Evolutionary conservation across 2,113 vertebrate genomes (phyloP).

Genomic region (Xenopus laevis): DNA sequence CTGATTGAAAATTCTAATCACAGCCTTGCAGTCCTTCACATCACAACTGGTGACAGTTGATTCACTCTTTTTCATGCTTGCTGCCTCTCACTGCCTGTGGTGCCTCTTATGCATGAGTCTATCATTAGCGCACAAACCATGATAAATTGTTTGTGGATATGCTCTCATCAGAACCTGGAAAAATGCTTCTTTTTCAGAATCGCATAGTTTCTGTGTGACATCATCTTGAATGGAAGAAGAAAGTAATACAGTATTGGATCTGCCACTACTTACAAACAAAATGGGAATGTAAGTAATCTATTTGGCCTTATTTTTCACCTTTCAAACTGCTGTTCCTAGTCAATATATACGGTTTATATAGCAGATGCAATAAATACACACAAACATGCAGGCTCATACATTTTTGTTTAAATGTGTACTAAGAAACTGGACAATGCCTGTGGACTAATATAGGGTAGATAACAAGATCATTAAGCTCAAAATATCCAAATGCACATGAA

Average conservation of each 20-base stretch:
- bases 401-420: no score
- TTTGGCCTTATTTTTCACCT: slow-evolving; percentile 9
- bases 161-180: slow-evolving; percentile 59
- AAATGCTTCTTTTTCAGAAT: slow-evolving; percentile 57
- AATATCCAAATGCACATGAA: no score
- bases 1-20: slow-evolving; percentile 75
- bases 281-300: slow-evolving; percentile 52
- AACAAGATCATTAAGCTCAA: no score
- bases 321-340: slow-evolving; percentile 27
- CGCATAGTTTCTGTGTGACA: slow-evolving; percentile 53
- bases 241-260: slow-evolving; percentile 51
- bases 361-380: no score
- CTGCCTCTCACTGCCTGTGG: slow-evolving; percentile 58
- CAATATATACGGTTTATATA: not conserved
- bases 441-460: no score
- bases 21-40: slow-evolving; percentile 63
- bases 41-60: slow-evolving; percentile 62
- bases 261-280: slow-evolving; percentile 54
- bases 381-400: no score
- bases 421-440: no score
- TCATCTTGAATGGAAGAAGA: slow-evolving; percentile 62
- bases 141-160: slow-evolving; percentile 66
- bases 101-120: slow-evolving; percentile 63
- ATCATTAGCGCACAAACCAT: slow-evolving; percentile 72
- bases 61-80: slow-evolving; percentile 68